These are phyloP conservation scores for Phoxinus dragarum DNA, from an alignment of 2,797 vertebrate species.

Conservation along the genomic window DNA sequence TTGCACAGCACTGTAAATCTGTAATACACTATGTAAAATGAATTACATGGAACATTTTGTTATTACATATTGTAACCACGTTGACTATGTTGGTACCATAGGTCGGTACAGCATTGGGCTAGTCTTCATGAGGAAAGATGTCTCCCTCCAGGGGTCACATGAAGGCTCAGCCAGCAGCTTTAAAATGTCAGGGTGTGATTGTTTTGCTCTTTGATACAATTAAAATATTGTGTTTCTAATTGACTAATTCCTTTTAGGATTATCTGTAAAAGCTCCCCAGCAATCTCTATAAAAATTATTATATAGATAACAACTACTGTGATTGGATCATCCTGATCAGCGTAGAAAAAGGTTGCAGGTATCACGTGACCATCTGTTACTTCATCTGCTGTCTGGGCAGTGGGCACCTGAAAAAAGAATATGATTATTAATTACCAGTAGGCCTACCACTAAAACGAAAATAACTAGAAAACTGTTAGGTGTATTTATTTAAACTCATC, in stretches of 20 bases:
- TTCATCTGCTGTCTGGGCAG: background rate
- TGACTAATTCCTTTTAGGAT: too few species aligned
- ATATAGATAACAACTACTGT: background rate
- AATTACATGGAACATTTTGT: background rate
- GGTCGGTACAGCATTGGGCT: background rate
- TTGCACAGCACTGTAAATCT: background rate
- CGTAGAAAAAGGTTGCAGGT: background rate
- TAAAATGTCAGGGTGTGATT: background rate
- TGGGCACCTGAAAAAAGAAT: background rate
- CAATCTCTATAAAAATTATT: background rate
- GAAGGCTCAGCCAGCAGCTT: too few species aligned
- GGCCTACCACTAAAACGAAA: background rate
- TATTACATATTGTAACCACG: background rate
- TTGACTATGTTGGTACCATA: background rate
- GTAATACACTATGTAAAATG: background rate
- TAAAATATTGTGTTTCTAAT: background rate
- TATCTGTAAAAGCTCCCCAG: background rate
- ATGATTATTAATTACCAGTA: background rate
- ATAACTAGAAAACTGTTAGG: too few species aligned
- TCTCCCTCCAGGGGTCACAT: background rate
- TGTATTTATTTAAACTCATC: background rate
- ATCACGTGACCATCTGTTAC: background rate
- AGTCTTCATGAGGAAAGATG: background rate
- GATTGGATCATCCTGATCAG: background rate
- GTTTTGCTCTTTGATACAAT: background rate